These are phyloP conservation scores for Cryptocheilus praepositus DNA, from an alignment of 2,888 invertebrate genomes.

Conservation along the genomic window DNA sequence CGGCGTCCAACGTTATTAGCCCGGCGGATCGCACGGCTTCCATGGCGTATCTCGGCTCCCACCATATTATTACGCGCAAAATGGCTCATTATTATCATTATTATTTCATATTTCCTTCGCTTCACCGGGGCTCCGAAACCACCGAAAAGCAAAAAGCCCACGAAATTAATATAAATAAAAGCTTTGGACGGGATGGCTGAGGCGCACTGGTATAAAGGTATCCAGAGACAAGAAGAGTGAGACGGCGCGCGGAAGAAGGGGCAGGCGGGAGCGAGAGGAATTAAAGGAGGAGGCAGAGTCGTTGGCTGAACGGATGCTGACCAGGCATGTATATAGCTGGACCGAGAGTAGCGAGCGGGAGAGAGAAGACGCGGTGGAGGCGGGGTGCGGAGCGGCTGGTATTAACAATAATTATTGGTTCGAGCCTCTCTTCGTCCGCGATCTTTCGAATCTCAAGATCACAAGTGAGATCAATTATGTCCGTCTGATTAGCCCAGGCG, in stretches of 20 bases:
- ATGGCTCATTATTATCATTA: constrained; percentile 73
- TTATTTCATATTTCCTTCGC: constrained; percentile 70
- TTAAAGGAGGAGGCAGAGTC: constrained; percentile 16
- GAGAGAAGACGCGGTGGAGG: constrained; percentile 24
- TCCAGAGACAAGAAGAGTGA: constrained; percentile 22
- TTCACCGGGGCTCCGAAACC: constrained; percentile 55
- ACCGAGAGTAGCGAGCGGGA: constrained; percentile 31
- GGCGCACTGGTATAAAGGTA: constrained; percentile 30
- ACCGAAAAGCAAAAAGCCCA: constrained; percentile 66
- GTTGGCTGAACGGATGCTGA: constrained; percentile 15
- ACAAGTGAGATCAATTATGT: constrained; percentile 75
- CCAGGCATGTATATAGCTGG: constrained; percentile 7
- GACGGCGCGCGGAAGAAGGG: constrained; percentile 20
- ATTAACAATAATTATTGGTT: constrained; percentile 75
- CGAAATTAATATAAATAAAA: constrained; percentile 73
- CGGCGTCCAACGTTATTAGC: constrained; percentile 64
- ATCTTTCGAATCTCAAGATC: constrained; percentile 74
- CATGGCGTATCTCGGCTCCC: constrained; percentile 61
- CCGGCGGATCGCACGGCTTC: constrained; percentile 59
- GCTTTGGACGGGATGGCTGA: constrained; percentile 53
- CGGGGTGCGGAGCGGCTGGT: constrained; percentile 57
- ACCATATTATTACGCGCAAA: constrained; percentile 73
- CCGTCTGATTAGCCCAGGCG: constrained; percentile 71
- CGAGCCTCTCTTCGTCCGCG: constrained; percentile 71
- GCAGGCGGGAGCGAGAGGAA: constrained; percentile 3